Percentiles rank a stretch among this genome's conserved stretches.
Conservation (phyloP, 2,888 invertebrate species). For the Hyles lineata region DNA sequence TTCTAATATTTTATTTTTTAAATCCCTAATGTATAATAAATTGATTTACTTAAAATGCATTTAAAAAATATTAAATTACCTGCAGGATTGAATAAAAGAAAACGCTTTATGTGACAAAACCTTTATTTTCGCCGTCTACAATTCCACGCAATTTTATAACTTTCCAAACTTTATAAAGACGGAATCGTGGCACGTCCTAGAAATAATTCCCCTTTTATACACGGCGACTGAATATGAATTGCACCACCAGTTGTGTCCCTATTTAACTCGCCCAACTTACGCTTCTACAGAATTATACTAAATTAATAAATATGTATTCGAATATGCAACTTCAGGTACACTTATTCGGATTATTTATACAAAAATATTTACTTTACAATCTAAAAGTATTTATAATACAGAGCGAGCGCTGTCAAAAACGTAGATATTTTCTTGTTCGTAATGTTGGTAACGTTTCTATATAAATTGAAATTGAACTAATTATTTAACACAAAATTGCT, state of each 20-base stretch:
- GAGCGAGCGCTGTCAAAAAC: too few relatives aligned
- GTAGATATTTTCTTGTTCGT: too few relatives aligned
- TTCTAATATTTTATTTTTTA: too few relatives aligned
- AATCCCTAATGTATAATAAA: too few relatives aligned
- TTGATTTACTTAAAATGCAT: too few relatives aligned
- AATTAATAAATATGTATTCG: background rate
- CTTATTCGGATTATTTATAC: background rate
- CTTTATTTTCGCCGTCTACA: slow-evolving; percentile 54
- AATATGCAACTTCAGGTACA: slow-evolving; percentile 2
- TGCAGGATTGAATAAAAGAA: too few relatives aligned
- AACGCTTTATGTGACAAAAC: slow-evolving; percentile 20
- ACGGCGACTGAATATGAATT: slow-evolving; percentile 49
- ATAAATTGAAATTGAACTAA: too few relatives aligned
- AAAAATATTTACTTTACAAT: too few relatives aligned
- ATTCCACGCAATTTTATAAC: slow-evolving; percentile 69
- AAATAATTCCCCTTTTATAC: slow-evolving; percentile 62
- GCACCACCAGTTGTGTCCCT: slow-evolving; percentile 37
- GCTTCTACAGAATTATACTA: background rate
- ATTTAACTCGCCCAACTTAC: background rate
- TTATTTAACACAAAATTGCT: too few relatives aligned
- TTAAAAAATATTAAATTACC: too few relatives aligned
- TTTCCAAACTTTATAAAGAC: slow-evolving; percentile 63
- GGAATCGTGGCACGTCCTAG: slow-evolving; percentile 64
- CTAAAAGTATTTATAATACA: too few relatives aligned
- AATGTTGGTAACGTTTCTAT: too few relatives aligned